Evolutionary conservation across 92 coral and sea anemone species (phyloP), one percentile per base, ranked within the genome.

Genomic region (Palythoa grandis): DNA sequence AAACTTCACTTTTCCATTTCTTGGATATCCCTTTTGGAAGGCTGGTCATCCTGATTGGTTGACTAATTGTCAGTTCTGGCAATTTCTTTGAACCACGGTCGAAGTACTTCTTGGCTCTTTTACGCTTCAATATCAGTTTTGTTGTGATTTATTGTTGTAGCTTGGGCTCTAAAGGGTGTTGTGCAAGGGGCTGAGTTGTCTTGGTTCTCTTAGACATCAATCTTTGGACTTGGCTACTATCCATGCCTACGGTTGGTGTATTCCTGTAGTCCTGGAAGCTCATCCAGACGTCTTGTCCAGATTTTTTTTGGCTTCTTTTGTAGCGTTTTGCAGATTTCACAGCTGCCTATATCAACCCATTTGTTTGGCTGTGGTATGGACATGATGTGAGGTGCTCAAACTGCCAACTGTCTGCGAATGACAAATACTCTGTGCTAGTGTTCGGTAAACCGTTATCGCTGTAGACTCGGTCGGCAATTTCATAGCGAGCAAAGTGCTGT

Each of bases 1-100:
- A 74, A 70, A 85, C 76, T 61, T 82, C 89, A 56, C 86, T 56
- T 72, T 54, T 86, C 92, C 90, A 86, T 47, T 86, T 77, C 54
- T 40, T 40, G 47, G 47, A 40, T 40, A 7, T 7, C 3, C 6
- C 47, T 7, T 40, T 40, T 40, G 47, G 47, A 7, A 40, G 47
- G 47, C 47, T 40, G 47, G 47, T 40, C 47, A 40, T 40, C 6
- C 47, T 40, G 47, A 40, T 40, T 40, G 47, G 47, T 0, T 40
- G 47, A 7, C 47, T 7, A 40, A 40, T 40, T 40, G 4, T 86
- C 40, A 90, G 87, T 35, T 82, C 85, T 35, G 83, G 92, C 19
- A 78, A 80, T 29, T 85, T 82, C 85, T 85, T 89, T 70, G 89
- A 86, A 15, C 88, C 78, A 52, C 70, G 15, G 88, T n/a, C n/a